A percentile compares a stretch with the other conserved stretches of the same genome.
These are phyloP conservation scores for Alcedo atthis DNA, from an alignment of 2,797 vertebrate species.

Conservation along the genomic window DNA sequence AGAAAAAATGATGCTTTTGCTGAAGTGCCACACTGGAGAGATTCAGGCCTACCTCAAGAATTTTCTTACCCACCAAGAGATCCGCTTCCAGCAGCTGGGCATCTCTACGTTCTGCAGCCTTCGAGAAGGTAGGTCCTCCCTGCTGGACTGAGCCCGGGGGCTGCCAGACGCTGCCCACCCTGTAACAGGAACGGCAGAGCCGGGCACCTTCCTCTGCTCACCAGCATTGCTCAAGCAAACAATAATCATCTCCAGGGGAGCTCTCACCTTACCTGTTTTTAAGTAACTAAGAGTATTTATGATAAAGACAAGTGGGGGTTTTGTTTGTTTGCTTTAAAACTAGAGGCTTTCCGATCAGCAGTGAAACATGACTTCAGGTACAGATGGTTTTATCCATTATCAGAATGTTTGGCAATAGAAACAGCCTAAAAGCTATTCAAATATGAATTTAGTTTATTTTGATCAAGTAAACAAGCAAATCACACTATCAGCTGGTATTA, in stretches of 20 bases:
- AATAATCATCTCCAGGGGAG: neutral
- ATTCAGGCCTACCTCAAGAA: conserved; percentile 61
- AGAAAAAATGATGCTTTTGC: conserved; percentile 56
- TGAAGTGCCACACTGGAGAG: conserved; percentile 38
- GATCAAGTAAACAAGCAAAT: neutral
- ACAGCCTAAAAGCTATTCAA: neutral
- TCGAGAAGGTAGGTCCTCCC: conserved; percentile 42
- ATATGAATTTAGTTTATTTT: neutral
- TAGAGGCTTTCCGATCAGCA: neutral
- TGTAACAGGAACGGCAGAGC: neutral
- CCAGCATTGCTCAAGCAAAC: neutral
- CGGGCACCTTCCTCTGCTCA: rapidly evolving
- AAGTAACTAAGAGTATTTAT: neutral
- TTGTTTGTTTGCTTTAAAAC: neutral
- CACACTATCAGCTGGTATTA: neutral
- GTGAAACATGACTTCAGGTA: neutral
- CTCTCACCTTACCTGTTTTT: neutral
- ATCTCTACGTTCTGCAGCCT: conserved; percentile 64
- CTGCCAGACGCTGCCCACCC: neutral
- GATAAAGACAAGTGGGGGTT: neutral
- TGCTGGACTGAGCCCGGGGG: neutral
- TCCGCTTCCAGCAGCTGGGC: conserved; percentile 74
- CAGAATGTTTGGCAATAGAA: neutral
- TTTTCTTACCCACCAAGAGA: conserved; percentile 69
- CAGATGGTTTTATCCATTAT: neutral